phyloP scores from a whole-genome alignment of 1,140 invertebrate species.

The Zelostemma sp. region DNA sequence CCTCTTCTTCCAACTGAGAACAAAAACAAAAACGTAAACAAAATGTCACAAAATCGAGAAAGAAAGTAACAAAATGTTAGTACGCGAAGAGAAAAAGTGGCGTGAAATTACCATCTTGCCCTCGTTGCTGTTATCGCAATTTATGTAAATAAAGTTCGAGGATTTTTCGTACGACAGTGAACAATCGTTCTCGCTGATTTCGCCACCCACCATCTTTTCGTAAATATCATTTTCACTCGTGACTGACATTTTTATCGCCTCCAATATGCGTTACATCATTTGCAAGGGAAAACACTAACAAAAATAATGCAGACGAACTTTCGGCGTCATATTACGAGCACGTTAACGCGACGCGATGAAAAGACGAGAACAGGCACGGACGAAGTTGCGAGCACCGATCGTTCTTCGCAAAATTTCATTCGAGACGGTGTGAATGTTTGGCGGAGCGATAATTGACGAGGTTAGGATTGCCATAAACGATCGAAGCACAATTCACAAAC shows the following conservation, averaged over 20 bases:
- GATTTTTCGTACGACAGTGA: neutral
- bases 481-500: neutral
- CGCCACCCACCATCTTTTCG: slow-evolving; percentile 31
- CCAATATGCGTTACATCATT: slow-evolving; percentile 25
- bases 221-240: slow-evolving; percentile 41
- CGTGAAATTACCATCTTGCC: slow-evolving; percentile 18
- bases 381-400: too few species aligned
- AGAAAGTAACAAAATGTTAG: neutral
- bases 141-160: slow-evolving; percentile 32
- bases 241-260: slow-evolving; percentile 30
- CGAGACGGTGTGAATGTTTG: neutral
- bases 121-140: slow-evolving; percentile 17
- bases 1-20: too few species aligned
- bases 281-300: neutral
- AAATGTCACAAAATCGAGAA: neutral
- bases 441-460: neutral
- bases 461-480: slow-evolving; percentile 6
- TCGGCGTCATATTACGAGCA: slow-evolving; percentile 1
- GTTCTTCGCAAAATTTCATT: too few species aligned
- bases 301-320: slow-evolving; percentile 4
- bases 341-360: too few species aligned
- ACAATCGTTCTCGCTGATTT: slow-evolving; percentile 9
- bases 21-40: too few species aligned
- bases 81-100: slow-evolving; percentile 2
- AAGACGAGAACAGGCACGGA: neutral